A percentile compares a stretch with the other conserved stretches of the same genome.
Conservation (phyloP, 2,113 vertebrate species). For the Cryptomyrus ogoouensis region DNA sequence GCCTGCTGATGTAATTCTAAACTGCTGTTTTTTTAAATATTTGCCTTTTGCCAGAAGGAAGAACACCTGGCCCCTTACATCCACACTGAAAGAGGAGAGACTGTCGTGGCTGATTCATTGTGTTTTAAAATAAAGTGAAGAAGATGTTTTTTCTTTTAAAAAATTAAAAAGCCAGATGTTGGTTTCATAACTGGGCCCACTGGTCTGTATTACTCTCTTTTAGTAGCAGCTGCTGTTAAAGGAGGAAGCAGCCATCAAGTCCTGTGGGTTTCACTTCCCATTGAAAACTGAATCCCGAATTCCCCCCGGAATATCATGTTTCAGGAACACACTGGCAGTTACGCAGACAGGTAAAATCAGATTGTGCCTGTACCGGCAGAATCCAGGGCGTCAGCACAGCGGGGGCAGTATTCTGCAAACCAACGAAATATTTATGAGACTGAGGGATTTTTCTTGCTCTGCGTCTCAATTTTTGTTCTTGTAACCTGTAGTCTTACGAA, state of each 20-base stretch:
- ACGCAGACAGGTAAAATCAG: neutral
- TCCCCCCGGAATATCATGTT: neutral
- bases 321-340: neutral
- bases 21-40: neutral
- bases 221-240: neutral
- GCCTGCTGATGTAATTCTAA: neutral
- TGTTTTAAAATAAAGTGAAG: neutral
- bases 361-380: neutral
- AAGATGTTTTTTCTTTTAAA: neutral
- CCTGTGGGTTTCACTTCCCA: neutral
- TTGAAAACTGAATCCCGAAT: neutral
- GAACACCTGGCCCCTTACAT: neutral
- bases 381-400: neutral
- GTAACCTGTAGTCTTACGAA: neutral
- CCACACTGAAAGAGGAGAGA: neutral
- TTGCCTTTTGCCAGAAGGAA: neutral
- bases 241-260: neutral
- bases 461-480: neutral
- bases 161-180: neutral
- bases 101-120: too few species aligned
- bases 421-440: neutral
- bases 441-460: neutral
- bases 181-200: neutral
- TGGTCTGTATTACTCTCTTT: neutral
- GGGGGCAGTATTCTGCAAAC: neutral